Evolutionary conservation across 2,113 vertebrate species (phyloP).

Genomic region (Macrotus californicus): DNA sequence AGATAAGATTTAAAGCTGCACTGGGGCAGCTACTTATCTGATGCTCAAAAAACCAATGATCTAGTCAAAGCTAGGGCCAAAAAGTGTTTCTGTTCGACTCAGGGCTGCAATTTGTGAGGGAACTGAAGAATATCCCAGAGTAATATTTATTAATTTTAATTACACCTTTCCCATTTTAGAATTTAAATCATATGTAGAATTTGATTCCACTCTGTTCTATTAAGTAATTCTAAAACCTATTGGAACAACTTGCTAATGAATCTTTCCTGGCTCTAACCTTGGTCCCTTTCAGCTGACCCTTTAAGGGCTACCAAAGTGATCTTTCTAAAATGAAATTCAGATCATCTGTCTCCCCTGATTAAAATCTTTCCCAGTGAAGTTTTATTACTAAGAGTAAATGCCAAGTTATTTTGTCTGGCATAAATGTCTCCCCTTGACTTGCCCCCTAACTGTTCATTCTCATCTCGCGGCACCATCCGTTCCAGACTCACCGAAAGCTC

Average conservation of each 20-base stretch:
- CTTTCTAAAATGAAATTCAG: slow-evolving; percentile 33
- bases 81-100: neutral
- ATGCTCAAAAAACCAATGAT: neutral
- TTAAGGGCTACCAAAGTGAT: slow-evolving; percentile 15
- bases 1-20: neutral
- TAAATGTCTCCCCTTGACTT: slow-evolving; percentile 39
- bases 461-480: neutral
- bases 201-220: neutral
- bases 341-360: slow-evolving; percentile 34
- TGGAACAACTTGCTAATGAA: slow-evolving; percentile 1
- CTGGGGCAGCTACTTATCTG: neutral
- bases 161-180: neutral
- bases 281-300: slow-evolving; percentile 12
- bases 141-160: slow-evolving; percentile 1
- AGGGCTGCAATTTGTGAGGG: neutral
- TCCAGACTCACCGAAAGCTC: neutral
- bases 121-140: neutral
- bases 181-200: neutral
- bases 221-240: neutral
- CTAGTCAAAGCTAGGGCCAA: neutral
- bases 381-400: slow-evolving; percentile 55
- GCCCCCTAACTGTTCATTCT: slow-evolving; percentile 29
- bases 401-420: slow-evolving; percentile 48
- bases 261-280: slow-evolving; percentile 4
- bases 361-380: slow-evolving; percentile 42